Evolutionary conservation across 2,888 invertebrate species (phyloP), one percentile per base, ranked within the genome.

Genomic region (Chrysolina haemoptera): DNA sequence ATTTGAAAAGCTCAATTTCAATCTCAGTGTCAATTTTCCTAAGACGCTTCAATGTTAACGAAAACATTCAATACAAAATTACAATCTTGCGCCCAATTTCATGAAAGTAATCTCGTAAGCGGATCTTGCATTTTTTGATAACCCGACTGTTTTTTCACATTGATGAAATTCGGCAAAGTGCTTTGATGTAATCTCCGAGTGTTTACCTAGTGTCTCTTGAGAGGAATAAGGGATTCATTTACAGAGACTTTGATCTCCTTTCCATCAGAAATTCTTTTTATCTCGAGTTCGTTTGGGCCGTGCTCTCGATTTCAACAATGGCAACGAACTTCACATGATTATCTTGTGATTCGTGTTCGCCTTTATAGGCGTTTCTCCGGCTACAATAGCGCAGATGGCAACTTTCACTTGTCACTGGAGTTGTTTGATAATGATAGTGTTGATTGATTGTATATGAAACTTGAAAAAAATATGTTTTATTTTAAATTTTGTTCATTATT

Each of bases 131-230:
- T n/a, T 35, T 59, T 59, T n/a, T n/a, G 59, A 59, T 59, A 59
- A n/a, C 35, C 35, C 59, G 9, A 59, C 59, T 59, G 14, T 68
- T 73, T 66, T 70, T 59, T 16, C 50, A 50, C 66, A 69, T 62
- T 65, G 62, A 73, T 70, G 65, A 69, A 70, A 73, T 70, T 70
- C 62, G 67, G 41, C 55, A 40, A 68, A 67, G 74, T 70, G 64
- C 74, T 74, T 74, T 74, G 74, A 74, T 74, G 70, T 74, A 71
- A 74, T 74, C 74, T 70, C 63, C 70, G 55, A 68, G 59, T 74
- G 74, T 74, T 74, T 68, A 72, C 72, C 68, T 72, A 72, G 62
- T 64, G 68, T 68, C 68, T 68, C 46, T 63, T 63, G 68, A 64
- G 64, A 68, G 68, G 68, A 68, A 50, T 64, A 64, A 68, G 64